phyloP scores from a whole-genome alignment of 2,797 vertebrate genomes.

The Syngnathus acus region DNA sequence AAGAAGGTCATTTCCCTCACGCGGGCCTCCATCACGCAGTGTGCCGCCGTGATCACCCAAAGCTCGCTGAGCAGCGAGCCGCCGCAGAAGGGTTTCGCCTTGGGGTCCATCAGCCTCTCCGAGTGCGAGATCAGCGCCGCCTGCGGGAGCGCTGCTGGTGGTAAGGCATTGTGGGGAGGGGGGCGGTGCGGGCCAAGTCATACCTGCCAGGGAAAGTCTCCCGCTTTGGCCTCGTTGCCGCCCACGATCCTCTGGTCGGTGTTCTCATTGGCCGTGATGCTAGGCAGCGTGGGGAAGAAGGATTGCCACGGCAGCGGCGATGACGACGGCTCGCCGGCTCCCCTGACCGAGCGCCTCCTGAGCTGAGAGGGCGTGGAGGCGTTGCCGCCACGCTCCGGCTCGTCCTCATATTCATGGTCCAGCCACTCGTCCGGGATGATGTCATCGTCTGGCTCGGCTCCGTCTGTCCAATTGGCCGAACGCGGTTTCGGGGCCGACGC shows the following conservation, averaged over 20 bases:
- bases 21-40: constrained; percentile 62
- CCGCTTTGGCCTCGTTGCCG: constrained; percentile 70
- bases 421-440: constrained; percentile 4
- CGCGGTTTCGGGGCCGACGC: not conserved
- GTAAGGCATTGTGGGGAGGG: no score
- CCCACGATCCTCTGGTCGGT: constrained; percentile 71
- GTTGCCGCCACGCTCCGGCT: no score
- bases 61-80: constrained; percentile 80
- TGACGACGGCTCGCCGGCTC: no score
- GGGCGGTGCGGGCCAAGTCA: not conserved
- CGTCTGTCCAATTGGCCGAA: constrained; percentile 2
- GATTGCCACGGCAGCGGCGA: no score
- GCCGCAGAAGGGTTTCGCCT: constrained; percentile 72
- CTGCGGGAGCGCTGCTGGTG: constrained; percentile 47
- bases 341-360: not conserved
- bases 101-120: accelerated
- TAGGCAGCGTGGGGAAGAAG: constrained; percentile 33
- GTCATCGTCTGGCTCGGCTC: constrained; percentile 1
- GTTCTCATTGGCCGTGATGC: constrained; percentile 15
- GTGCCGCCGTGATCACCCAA: constrained; percentile 90
- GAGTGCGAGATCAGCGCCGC: constrained; percentile 66
- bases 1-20: constrained; percentile 21
- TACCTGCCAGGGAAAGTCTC: constrained; percentile 97
- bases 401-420: constrained; percentile 15
- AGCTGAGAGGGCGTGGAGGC: no score